phyloP scores from a whole-genome alignment of 2,113 vertebrate species.

The Oplegnathus fasciatus region DNA sequence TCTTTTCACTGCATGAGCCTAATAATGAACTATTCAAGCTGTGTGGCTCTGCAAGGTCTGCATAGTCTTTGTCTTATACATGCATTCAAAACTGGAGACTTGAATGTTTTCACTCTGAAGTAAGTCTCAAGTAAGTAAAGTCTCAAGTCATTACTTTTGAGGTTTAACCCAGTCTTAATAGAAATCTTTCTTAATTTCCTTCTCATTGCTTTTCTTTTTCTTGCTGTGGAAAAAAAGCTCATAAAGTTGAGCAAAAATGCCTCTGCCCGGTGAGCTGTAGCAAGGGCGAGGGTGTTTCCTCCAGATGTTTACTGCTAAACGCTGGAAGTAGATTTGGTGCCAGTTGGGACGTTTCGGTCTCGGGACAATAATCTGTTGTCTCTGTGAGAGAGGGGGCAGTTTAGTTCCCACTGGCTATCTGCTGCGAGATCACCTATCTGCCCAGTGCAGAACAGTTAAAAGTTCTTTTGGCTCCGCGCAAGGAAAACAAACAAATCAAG shows the following conservation, averaged over 20 bases:
- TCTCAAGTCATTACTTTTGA: background rate
- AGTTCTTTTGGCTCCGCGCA: constrained; percentile 9
- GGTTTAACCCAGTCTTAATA: background rate
- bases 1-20: background rate
- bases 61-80: background rate
- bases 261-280: background rate
- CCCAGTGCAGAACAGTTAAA: constrained; percentile 27
- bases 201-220: background rate
- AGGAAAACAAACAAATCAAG: constrained; percentile 62
- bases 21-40: background rate
- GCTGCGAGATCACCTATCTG: constrained; percentile 59
- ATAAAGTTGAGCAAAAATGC: background rate
- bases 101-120: background rate
- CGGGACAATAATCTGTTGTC: constrained; percentile 55
- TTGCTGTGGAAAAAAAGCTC: background rate
- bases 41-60: background rate
- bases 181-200: background rate
- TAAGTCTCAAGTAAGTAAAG: background rate
- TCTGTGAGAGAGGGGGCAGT: constrained; percentile 59
- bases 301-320: constrained; percentile 61
- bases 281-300: constrained; percentile 59
- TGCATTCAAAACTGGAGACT: background rate
- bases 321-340: constrained; percentile 51
- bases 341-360: constrained; percentile 35
- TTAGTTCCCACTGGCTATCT: constrained; percentile 74